phyloP scores from a whole-genome alignment of 2,888 invertebrate genomes.

The Julus scanicus region DNA sequence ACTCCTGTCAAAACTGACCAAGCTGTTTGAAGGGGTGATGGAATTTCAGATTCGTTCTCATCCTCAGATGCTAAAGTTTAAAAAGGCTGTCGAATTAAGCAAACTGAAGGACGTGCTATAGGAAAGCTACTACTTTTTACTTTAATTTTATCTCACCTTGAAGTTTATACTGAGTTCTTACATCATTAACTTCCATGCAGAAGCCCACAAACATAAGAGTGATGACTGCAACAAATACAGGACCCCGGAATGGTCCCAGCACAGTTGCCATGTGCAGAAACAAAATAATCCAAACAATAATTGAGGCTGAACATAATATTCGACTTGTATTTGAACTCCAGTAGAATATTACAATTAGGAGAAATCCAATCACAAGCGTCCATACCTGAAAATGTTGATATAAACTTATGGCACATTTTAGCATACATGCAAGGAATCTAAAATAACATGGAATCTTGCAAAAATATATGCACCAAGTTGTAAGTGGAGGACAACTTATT shows the following conservation, averaged over 20 bases:
- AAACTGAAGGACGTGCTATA: conserved; percentile 15
- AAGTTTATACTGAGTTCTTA: conserved; percentile 66
- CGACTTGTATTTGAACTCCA: conserved; percentile 79
- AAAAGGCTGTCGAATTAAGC: neutral
- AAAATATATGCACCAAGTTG: no score
- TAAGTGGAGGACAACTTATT: no score
- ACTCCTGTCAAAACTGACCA: conserved; percentile 56
- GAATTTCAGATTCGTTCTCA: conserved; percentile 44
- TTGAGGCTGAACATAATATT: conserved; percentile 70
- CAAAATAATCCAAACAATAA: conserved; percentile 81
- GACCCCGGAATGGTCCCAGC: conserved; percentile 80
- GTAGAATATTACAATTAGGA: conserved; percentile 76
- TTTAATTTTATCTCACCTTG: conserved; percentile 55
- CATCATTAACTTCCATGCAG: conserved; percentile 71
- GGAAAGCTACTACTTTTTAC: conserved; percentile 17
- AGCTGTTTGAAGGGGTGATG: conserved; percentile 54
- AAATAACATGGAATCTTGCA: no score
- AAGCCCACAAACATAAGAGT: conserved; percentile 76
- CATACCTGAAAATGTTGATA: conserved; percentile 72
- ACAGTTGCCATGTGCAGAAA: conserved; percentile 80
- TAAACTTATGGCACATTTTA: no score
- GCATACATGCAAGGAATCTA: no score
- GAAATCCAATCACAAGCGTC: conserved; percentile 75
- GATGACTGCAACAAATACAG: conserved; percentile 77
- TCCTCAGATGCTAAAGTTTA: conserved; percentile 32